Evolutionary conservation across 1,140 invertebrate species (phyloP).

Genomic region (Apis florea): DNA sequence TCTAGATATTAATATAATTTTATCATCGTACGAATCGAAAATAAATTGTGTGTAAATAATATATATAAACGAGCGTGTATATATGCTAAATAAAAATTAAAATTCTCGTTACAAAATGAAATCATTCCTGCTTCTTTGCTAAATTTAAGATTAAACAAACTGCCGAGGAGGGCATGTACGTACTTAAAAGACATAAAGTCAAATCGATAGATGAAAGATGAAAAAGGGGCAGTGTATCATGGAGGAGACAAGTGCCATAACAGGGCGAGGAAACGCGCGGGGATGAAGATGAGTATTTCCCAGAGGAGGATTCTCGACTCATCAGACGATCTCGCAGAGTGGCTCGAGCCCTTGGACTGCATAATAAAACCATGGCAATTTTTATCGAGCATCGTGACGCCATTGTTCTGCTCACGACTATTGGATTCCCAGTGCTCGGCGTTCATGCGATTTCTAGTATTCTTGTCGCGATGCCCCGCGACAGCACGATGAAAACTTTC

Average conservation of each 20-base stretch:
- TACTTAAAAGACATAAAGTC: neutral
- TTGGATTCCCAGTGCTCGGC: constrained; percentile 36
- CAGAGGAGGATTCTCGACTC: constrained; percentile 68
- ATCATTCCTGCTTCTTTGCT: neutral
- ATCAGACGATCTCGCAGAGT: constrained; percentile 62
- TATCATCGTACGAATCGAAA: too few relatives aligned
- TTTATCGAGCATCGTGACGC: constrained; percentile 56
- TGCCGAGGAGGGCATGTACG: too few relatives aligned
- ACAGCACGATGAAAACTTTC: constrained; percentile 64
- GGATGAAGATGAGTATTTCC: constrained; percentile 70
- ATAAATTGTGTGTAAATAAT: too few relatives aligned
- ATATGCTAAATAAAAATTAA: too few relatives aligned
- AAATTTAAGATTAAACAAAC: too few relatives aligned
- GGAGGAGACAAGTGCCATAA: constrained; percentile 30
- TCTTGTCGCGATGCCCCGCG: constrained; percentile 54
- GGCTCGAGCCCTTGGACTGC: constrained; percentile 62
- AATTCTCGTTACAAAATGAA: neutral
- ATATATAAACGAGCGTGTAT: too few relatives aligned
- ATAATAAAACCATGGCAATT: constrained; percentile 72
- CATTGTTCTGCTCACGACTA: constrained; percentile 53
- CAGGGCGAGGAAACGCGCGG: constrained; percentile 13
- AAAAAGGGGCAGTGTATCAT: constrained; percentile 30
- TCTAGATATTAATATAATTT: too few relatives aligned
- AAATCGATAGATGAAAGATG: neutral
- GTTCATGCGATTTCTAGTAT: constrained; percentile 55